These are phyloP conservation scores for Ips typographus DNA, from an alignment of 1,140 invertebrate species.

Conservation along the genomic window DNA sequence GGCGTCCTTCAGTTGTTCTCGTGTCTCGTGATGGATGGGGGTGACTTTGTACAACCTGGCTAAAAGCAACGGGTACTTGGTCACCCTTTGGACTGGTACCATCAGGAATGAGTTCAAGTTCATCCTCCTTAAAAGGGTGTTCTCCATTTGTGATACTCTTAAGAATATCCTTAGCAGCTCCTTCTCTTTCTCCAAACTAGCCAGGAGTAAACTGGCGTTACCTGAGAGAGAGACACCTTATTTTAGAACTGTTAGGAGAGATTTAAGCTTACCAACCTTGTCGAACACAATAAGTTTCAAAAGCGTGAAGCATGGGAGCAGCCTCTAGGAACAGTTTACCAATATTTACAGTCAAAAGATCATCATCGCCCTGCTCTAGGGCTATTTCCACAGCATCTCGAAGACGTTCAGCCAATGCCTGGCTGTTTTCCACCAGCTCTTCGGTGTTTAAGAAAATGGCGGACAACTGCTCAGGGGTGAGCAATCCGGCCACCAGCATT, in stretches of 20 bases:
- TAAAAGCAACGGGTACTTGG: conserved; percentile 89
- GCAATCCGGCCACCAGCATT: conserved; percentile 84
- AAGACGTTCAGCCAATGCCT: conserved; percentile 80
- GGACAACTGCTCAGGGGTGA: conserved; percentile 79
- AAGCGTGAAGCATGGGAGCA: conserved; percentile 90
- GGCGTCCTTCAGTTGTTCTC: conserved; percentile 75
- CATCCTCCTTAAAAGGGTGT: conserved; percentile 88
- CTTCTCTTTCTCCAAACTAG: conserved; percentile 93
- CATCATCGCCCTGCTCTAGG: conserved; percentile 71
- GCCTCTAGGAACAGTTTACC: conserved; percentile 89
- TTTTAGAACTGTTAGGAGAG: not conserved
- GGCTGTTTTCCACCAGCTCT: conserved; percentile 88
- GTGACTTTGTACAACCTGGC: conserved; percentile 91
- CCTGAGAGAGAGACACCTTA: conserved; percentile 43
- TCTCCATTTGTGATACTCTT: conserved; percentile 95
- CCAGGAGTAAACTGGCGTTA: conserved; percentile 81
- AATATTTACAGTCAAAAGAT: conserved; percentile 85
- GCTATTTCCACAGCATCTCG: conserved; percentile 86
- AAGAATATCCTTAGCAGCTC: conserved; percentile 92
- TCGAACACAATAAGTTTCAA: conserved; percentile 91
- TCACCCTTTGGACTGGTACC: conserved; percentile 88
- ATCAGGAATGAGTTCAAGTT: conserved; percentile 96
- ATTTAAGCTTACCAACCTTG: conserved; percentile 57
- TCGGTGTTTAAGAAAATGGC: conserved; percentile 93
- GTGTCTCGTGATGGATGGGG: conserved; percentile 73